Evolutionary conservation across 2,888 invertebrate genomes (phyloP).

Genomic region (Agrochola litura): DNA sequence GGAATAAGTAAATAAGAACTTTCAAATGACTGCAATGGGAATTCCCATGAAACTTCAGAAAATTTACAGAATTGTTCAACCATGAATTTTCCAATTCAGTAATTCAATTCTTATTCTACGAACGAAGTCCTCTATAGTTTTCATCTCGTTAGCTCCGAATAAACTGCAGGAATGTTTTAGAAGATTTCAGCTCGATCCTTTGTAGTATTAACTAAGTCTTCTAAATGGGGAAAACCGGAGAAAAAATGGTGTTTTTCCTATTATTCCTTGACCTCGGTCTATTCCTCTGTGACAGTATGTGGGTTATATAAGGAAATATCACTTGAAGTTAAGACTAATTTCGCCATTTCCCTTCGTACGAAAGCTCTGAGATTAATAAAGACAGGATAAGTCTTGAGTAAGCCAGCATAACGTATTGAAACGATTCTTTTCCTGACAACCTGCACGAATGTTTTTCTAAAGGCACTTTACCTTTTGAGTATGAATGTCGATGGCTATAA

Average conservation of each 20-base stretch:
- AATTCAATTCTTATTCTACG: conserved; percentile 27
- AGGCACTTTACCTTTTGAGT: neutral
- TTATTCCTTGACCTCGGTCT: conserved; percentile 18
- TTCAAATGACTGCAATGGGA: conserved; percentile 7
- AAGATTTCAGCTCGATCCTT: neutral
- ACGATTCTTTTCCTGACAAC: conserved; percentile 1
- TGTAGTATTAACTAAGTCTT: conserved; percentile 5
- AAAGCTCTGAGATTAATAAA: conserved; percentile 19
- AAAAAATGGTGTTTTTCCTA: conserved; percentile 31
- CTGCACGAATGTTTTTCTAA: neutral
- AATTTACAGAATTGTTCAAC: conserved; percentile 12
- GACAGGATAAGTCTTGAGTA: conserved; percentile 29
- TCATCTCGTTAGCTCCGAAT: conserved; percentile 21
- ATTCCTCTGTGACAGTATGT: conserved; percentile 6
- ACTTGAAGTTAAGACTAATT: conserved; percentile 30
- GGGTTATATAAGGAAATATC: conserved; percentile 28
- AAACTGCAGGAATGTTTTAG: conserved; percentile 11
- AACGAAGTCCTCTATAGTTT: conserved; percentile 19
- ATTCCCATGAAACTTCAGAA: conserved; percentile 18
- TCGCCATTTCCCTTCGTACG: neutral
- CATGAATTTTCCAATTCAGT: conserved; percentile 42
- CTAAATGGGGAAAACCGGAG: neutral
- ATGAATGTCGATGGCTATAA: no score
- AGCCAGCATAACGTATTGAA: conserved; percentile 22
- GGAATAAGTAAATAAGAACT: conserved; percentile 8